These are phyloP conservation scores for Callinectes sapidus DNA, from an alignment of 2,888 invertebrate genomes.

Conservation along the genomic window DNA sequence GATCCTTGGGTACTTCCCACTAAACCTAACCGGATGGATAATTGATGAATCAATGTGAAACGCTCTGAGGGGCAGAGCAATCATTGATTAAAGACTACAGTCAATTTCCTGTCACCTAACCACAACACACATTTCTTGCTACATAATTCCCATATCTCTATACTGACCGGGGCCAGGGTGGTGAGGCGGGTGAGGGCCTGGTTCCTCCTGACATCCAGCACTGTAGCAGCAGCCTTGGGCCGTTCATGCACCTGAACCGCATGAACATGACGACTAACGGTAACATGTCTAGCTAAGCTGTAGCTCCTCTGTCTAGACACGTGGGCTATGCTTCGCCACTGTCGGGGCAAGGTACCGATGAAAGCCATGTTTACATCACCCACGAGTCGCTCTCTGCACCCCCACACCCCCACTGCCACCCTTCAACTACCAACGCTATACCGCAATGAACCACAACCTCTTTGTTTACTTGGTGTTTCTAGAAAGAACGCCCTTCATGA, in stretches of 20 bases:
- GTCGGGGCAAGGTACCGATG: neutral
- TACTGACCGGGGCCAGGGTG: neutral
- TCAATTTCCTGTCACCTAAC: neutral
- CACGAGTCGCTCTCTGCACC: neutral
- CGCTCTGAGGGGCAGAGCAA: no score
- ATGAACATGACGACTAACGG: neutral
- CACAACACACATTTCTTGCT: neutral
- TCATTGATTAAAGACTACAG: neutral
- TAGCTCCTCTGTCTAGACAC: neutral
- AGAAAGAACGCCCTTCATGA: neutral
- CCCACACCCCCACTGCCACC: neutral
- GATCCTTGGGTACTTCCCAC: no score
- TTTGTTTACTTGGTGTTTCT: neutral
- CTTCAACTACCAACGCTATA: neutral
- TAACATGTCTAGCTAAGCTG: neutral
- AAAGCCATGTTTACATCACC: slow-evolving; percentile 33
- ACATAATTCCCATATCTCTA: neutral
- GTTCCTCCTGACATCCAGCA: neutral
- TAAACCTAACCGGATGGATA: no score
- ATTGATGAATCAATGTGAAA: no score
- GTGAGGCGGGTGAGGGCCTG: neutral
- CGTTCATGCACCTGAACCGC: neutral
- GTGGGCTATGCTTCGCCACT: neutral
- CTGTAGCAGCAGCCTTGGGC: neutral
- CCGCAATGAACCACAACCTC: neutral